These are phyloP conservation scores for Bucorvus abyssinicus DNA, from an alignment of 2,797 vertebrate species.

Conservation along the genomic window DNA sequence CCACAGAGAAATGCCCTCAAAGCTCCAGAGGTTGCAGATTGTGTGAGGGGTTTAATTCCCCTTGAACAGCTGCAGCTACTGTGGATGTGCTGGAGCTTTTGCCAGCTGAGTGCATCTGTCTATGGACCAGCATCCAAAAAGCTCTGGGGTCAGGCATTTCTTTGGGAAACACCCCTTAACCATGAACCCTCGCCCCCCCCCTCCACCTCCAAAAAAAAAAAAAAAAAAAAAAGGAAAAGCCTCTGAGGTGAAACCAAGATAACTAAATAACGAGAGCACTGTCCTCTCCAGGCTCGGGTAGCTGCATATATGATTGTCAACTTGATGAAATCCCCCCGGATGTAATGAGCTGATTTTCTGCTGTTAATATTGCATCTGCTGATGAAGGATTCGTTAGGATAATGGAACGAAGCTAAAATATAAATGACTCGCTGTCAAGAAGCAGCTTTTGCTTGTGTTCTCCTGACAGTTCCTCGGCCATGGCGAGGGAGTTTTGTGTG, in stretches of 20 bases:
- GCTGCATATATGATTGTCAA: conserved; percentile 97
- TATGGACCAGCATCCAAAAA: conserved; percentile 88
- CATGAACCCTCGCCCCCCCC: background rate
- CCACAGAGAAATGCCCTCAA: background rate
- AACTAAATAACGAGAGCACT: conserved; percentile 86
- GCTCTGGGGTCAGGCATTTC: conserved; percentile 87
- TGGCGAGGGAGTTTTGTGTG: conserved; percentile 51
- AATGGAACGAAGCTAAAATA: conserved; percentile 99
- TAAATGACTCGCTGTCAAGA: conserved; percentile 99
- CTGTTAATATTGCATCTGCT: conserved; percentile 99
- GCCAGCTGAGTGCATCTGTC: conserved; percentile 78
- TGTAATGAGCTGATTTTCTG: conserved; percentile 99
- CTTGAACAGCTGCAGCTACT: conserved; percentile 82
- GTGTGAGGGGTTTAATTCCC: background rate
- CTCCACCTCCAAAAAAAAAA: background rate
- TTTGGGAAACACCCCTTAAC: conserved; percentile 82
- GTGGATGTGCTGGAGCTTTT: conserved; percentile 81
- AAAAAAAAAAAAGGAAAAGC: background rate
- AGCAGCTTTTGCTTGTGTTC: conserved; percentile 99
- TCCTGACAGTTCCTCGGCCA: conserved; percentile 87
- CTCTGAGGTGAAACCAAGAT: conserved; percentile 69
- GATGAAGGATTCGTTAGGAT: conserved; percentile 99
- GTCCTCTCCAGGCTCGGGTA: conserved; percentile 86
- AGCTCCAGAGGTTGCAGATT: conserved; percentile 6
- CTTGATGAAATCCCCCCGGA: conserved; percentile 99